A percentile compares a stretch with the other conserved stretches of the same genome.
Conservation (phyloP, 1,140 invertebrate genomes). For the Apis florea region DNA sequence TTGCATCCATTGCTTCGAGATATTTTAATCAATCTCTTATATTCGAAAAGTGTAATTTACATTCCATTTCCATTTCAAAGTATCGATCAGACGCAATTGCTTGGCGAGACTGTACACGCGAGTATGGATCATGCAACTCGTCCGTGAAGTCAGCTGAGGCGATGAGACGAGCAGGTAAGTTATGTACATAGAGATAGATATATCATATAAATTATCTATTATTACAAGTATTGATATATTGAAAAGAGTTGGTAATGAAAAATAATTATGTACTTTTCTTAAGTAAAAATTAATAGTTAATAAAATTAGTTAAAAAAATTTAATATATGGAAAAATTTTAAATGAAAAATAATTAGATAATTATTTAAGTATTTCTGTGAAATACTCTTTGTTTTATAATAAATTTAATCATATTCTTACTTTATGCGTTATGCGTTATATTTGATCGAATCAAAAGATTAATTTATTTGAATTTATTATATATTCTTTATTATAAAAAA, state of each 20-base stretch:
- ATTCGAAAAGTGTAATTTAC: constrained; percentile 56
- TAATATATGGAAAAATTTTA: too few relatives aligned
- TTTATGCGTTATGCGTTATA: too few relatives aligned
- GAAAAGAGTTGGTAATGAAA: constrained; percentile 19
- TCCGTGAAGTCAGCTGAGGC: constrained; percentile 39
- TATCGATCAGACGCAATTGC: constrained; percentile 40
- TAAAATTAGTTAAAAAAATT: too few relatives aligned
- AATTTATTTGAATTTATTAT: too few relatives aligned
- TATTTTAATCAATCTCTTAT: constrained; percentile 49
- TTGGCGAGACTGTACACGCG: constrained; percentile 35
- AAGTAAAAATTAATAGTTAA: not conserved
- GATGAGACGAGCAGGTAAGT: constrained; percentile 48
- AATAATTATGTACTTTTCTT: not conserved
- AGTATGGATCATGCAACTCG: constrained; percentile 37
- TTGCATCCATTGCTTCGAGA: constrained; percentile 1
- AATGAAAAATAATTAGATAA: too few relatives aligned
- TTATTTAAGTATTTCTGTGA: too few relatives aligned
- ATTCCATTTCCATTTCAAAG: constrained; percentile 55
- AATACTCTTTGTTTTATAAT: too few relatives aligned
- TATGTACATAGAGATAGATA: constrained; percentile 20
- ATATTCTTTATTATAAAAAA: too few relatives aligned
- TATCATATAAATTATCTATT: not conserved
- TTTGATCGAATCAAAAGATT: too few relatives aligned
- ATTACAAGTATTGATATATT: not conserved
- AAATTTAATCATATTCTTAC: too few relatives aligned